These are phyloP conservation scores for Semotilus atromaculatus DNA, from an alignment of 2,797 vertebrate species.

Conservation along the genomic window DNA sequence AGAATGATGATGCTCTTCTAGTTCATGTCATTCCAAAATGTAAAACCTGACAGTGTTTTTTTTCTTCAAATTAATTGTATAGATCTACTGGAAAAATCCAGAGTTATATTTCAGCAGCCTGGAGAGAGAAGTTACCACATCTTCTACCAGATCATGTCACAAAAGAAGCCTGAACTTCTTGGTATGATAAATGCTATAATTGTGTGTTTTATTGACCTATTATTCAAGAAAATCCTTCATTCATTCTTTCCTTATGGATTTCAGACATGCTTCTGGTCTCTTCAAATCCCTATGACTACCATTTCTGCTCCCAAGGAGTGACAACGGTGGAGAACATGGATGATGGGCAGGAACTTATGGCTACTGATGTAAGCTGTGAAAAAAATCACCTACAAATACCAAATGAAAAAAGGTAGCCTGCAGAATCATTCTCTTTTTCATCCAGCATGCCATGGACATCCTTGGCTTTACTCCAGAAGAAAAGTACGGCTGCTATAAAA, in stretches of 20 bases:
- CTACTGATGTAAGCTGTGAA: constrained; percentile 84
- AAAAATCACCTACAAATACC: neutral
- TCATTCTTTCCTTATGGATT: constrained; percentile 30
- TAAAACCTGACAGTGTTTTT: constrained; percentile 5
- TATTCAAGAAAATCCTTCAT: neutral
- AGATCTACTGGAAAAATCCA: constrained; percentile 97
- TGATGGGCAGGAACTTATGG: constrained; percentile 88
- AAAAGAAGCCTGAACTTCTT: constrained; percentile 92
- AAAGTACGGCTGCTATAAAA: constrained; percentile 93
- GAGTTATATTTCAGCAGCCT: constrained; percentile 97
- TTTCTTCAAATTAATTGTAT: constrained; percentile 42
- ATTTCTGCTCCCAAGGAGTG: constrained; percentile 95
- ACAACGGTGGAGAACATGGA: constrained; percentile 91
- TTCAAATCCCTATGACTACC: constrained; percentile 94
- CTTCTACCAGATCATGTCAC: constrained; percentile 95
- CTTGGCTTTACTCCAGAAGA: constrained; percentile 88
- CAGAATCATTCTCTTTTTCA: neutral
- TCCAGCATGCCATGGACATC: constrained; percentile 92
- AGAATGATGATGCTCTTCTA: neutral
- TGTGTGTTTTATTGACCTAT: neutral
- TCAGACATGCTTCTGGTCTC: constrained; percentile 94
- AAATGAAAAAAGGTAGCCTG: neutral
- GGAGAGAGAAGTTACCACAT: constrained; percentile 93
- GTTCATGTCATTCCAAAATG: neutral
- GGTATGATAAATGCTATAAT: constrained; percentile 70